Base-by-base conservation (phyloP, 2,797 vertebrate genomes). In the Trachops cirrhosus region DNA sequence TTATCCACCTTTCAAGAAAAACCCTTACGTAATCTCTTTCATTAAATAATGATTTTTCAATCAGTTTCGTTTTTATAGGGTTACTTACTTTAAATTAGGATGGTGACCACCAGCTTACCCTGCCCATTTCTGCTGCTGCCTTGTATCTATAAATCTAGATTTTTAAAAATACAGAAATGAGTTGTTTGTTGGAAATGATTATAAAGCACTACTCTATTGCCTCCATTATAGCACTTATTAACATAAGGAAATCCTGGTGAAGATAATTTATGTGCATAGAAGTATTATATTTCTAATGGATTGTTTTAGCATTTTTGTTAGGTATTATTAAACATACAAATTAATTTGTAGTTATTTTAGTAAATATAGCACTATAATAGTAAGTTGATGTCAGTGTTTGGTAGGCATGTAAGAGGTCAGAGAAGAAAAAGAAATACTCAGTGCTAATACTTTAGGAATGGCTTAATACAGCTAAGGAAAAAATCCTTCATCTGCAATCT, bases 301-400 rank as follows among this genome's bases (percentile, higher is more conserved):
- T 78, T 48, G 12, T 54, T 71, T 95, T 93, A 91, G 14, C 71
- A 48, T 92, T 71, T 84, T 94, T 80, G 44, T 94, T 97, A 75
- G 3, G 18, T 68, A 70, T 86, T 96, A 89, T 75, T 96, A 89
- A 91, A 71, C 12, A 94, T 91, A 64, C 11, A 57, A 85, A 70
- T 83, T 77, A 64, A 15, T 85, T 77, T 92, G 9, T 62, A 92
- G 62, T 11, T 80, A 46, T 84, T 90, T 94, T 89, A 77, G 39
- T 79, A 94, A 89, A 39, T 68, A 73, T 94, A 62, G 24, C 29
- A 86, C 2, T 80, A 7, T 59, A 48, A 91, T 82, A 70, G 68
- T 86, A 91, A 44, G 15, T 57, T 22, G 24, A 26, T 68, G 15
- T 64, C 52, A 18, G 37, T 95, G 18, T 91, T 94, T 89, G 32